Base-by-base conservation (phyloP, 1,140 invertebrate species). In the Coelopa frigida region DNA sequence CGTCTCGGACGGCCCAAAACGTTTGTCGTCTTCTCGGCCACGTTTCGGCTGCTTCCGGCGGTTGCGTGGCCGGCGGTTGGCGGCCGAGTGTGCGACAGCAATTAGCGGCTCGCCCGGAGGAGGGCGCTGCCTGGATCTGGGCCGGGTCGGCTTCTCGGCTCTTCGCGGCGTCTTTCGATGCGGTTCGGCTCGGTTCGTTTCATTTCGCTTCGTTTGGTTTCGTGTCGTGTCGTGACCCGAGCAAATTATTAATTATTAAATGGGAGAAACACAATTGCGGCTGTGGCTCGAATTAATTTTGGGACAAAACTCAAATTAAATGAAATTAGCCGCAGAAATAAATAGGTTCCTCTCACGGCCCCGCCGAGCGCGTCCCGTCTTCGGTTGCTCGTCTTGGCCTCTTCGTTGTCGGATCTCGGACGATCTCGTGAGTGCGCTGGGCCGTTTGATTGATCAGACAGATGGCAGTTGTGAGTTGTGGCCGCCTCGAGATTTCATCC, bases 171-270 rank as follows among this genome's bases (percentile, higher is more conserved):
- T n/a, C n/a, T n/a, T n/a, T n/a, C n/a, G n/a, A n/a, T n/a, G n/a
- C n/a, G n/a, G n/a, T n/a, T n/a, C n/a, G n/a, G n/a, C n/a, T n/a
- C n/a, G n/a, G n/a, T n/a, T n/a, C n/a, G n/a, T n/a, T n/a, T n/a
- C n/a, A n/a, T n/a, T n/a, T n/a, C n/a, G 10, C 4, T 33, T 4
- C 17, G 33, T 35, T 35, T 14, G 17, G n/a, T 3, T 33, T n/a
- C 12, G 20, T 24, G 17, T 21, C 41, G 48, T 60, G 60, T 63
- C 60, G 60, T 63, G 60, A 63, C 58, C 58, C 54, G 58, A 63
- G 63, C 54, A 63, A 63, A 63, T 63, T 63, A 63, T 61, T 63
- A 63, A 63, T 63, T 63, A 63, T 63, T 63, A 63, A 62, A 63
- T 63, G 61, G 54, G 44, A 58, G 63, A 63, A 46, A 63, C 55